phyloP scores from a whole-genome alignment of 2,888 invertebrate species.

The Drosophila formosana region DNA sequence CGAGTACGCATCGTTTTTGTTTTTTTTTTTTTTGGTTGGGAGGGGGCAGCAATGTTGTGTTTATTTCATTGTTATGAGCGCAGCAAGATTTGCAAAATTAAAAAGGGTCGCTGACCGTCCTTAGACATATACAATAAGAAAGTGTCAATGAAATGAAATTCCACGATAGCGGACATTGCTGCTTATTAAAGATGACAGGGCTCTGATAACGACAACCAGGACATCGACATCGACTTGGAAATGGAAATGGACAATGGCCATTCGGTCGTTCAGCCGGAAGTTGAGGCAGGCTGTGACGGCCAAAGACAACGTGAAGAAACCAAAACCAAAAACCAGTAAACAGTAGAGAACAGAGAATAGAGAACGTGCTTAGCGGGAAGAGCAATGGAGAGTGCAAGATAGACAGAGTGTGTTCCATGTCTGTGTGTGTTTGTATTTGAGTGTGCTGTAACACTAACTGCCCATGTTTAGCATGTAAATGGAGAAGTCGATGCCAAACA shows the following conservation, averaged over 20 bases:
- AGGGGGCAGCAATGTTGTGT: constrained; percentile 38
- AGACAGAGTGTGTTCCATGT: background rate
- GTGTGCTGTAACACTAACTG: constrained; percentile 37
- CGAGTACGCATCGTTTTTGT: constrained; percentile 2
- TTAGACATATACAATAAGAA: constrained; percentile 63
- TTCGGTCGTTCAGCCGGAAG: constrained; percentile 20
- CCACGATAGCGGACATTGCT: constrained; percentile 73
- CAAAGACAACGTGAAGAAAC: constrained; percentile 24
- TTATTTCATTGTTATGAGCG: constrained; percentile 74
- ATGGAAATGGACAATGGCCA: constrained; percentile 16
- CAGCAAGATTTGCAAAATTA: constrained; percentile 75
- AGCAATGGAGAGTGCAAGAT: constrained; percentile 5
- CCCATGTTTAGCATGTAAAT: constrained; percentile 76
- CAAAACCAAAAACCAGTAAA: constrained; percentile 42
- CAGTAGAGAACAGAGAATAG: constrained; percentile 12
- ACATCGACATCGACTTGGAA: constrained; percentile 37
- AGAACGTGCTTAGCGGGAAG: constrained; percentile 18
- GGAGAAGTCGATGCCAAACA: constrained; percentile 67
- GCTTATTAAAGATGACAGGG: constrained; percentile 81
- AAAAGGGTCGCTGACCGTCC: constrained; percentile 79
- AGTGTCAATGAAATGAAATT: constrained; percentile 80
- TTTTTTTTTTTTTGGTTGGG: background rate
- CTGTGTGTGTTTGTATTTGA: background rate
- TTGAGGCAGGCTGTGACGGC: constrained; percentile 37
- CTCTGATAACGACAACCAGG: constrained; percentile 60